Base-by-base conservation (phyloP, 2,888 invertebrate genomes). In the Tipula vernalis region DNA sequence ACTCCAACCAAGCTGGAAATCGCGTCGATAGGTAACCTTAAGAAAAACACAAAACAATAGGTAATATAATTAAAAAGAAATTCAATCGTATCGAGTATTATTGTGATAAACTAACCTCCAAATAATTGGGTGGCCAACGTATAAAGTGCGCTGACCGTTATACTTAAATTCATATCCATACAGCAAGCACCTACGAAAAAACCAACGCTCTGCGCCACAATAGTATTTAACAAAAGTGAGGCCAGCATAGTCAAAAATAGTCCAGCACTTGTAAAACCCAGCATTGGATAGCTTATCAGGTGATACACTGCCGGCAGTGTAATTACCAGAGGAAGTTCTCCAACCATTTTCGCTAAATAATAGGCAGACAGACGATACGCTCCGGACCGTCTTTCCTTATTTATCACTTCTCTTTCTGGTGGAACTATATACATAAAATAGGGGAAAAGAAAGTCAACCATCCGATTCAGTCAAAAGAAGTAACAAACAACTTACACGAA, bases 311-410 rank as follows among this genome's bases (percentile, higher is more conserved):
- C 94, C 87, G 96, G 96, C 89, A 96, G 91, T 57, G 95, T 94
- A 89, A 96, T 93, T 83, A 95, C 95, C 88, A 96, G 91, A 8
- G 96, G 96, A 89, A 96, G 90, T 91, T 96, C 96, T 87, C 96
- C 96, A 88, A 95, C 94, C 95, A 96, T 96, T 92, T 96, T 96
- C 87, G 96, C 96, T 90, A 96, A 91, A 91, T 96, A 96, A 90
- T 96, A 96, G 51, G 96, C 95, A 8, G 96, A 96, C 86, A 96
- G 92, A 87, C 96, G 93, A 90, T 96, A 96, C 47, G 96, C 95
- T 86, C 96, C 96, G 13, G 95, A 95, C 88, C 94, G 93, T 87
- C 96, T 92, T 90, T 96, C 96, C 90, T 96, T 96, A 90, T 95
- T 95, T 88, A 96, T 95, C 57, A 96, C 96, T 91, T 95, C 95